Percentiles rank a stretch among this genome's conserved stretches.
phyloP scores from a whole-genome alignment of 1,140 invertebrate species.

The Anastrepha ludens region DNA sequence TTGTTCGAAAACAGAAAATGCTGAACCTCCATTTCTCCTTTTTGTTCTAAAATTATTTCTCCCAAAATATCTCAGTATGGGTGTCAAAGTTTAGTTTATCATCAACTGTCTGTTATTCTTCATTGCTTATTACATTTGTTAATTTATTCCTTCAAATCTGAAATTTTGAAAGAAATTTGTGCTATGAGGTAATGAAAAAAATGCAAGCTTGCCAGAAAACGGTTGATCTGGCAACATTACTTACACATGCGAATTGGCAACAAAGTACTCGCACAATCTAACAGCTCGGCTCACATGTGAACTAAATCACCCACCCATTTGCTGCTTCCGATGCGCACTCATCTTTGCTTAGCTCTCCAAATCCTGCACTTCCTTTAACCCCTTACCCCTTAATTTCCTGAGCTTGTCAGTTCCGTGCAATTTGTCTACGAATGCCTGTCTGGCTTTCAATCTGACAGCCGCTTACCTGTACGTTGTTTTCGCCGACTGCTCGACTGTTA shows the following conservation, averaged over 20 bases:
- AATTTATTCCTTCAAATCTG: no score
- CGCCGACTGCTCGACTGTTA: neutral
- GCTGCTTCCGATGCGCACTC: neutral
- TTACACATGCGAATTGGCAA: neutral
- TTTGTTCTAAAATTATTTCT: no score
- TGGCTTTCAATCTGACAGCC: neutral
- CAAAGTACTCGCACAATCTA: neutral
- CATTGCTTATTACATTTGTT: no score
- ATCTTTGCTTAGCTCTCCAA: neutral
- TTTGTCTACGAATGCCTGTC: slow-evolving; percentile 36
- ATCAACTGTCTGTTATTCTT: no score
- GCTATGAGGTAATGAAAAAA: no score
- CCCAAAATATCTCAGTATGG: no score
- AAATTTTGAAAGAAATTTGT: no score
- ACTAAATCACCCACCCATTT: neutral
- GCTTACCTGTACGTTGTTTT: slow-evolving; percentile 35
- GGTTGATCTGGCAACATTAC: neutral
- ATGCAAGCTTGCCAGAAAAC: no score
- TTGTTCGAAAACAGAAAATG: no score
- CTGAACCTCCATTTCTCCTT: no score
- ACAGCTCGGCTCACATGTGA: neutral
- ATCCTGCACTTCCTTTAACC: neutral
- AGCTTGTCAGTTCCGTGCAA: slow-evolving; percentile 31
- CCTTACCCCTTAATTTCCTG: neutral
- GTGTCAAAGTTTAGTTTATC: no score